Evolutionary conservation across 1,140 invertebrate species (phyloP).

Genomic region (Apocrypta bakeri): DNA sequence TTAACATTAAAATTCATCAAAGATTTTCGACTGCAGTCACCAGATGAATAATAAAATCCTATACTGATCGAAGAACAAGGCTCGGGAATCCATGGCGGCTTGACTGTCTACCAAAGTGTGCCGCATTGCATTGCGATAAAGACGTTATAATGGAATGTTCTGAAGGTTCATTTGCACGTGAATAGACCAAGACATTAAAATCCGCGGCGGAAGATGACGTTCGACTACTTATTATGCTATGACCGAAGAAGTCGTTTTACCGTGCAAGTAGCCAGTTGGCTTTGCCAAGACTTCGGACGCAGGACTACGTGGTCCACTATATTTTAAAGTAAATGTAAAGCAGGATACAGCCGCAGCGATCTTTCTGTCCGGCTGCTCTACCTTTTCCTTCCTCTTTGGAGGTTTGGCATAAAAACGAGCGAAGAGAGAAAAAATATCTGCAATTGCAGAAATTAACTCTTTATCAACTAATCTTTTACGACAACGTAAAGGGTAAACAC

Average conservation of each 20-base stretch:
- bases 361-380: constrained; percentile 18
- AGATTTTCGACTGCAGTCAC: background rate
- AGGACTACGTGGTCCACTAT: constrained; percentile 52
- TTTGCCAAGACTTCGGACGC: background rate
- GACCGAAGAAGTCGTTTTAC: constrained; percentile 25
- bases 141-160: background rate
- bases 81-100: background rate
- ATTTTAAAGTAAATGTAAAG: constrained; percentile 67
- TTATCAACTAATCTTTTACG: background rate
- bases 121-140: background rate
- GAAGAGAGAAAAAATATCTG: too few relatives aligned
- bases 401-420: background rate
- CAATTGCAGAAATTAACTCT: constrained; percentile 32
- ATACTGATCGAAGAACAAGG: background rate
- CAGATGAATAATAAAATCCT: constrained; percentile 4
- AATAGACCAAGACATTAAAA: constrained; percentile 17
- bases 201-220: background rate
- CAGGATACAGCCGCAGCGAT: constrained; percentile 42
- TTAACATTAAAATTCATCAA: constrained; percentile 8
- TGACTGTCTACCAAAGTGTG: background rate
- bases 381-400: background rate
- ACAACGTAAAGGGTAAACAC: background rate
- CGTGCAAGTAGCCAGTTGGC: background rate
- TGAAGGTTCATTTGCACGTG: constrained; percentile 8
- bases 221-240: constrained; percentile 21